Evolutionary conservation across 2,888 invertebrate species (phyloP), one percentile per base, ranked within the genome.

Genomic region (Cinara cedri): DNA sequence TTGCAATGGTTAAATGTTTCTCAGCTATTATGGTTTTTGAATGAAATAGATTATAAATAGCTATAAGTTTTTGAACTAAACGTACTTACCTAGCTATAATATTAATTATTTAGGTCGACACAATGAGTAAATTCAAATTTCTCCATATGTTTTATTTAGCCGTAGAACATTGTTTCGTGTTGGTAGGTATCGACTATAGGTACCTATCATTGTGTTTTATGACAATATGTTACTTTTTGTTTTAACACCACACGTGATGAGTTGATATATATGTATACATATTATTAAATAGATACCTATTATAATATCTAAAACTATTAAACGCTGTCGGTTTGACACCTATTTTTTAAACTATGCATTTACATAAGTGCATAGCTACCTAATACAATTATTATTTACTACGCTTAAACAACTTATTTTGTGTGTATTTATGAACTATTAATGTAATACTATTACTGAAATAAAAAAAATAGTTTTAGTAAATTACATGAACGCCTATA

Each of bases 101-200:
- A 26, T 60, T 60, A 24, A 60, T 34, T 10, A 60, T 60, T 60
- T 26, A 60, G 60, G 26, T 60, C 26, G 26, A 60, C 26, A 26
- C 3, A 16, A 16, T 10, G 24, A 60, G 26, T 26, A 26, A 9
- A 60, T 60, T 1, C 26, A 26, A 34, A 34, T 60, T 26, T 26
- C 26, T 60, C 16, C 16, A 26, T 24, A 60, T 26, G 21, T 60
- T 60, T 60, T 34, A 34, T n/a, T n/a, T n/a, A 34, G 6, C 3
- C 34, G 6, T 6, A 34, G 34, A 34, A 34, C 34, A n/a, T n/a
- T n/a, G 34, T 34, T 34, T 34, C 34, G 34, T 34, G 6, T 34
- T 34, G 34, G 34, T 34, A 34, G 34, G 34, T n/a, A 26, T 13
- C 14, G 14, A 3, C 55, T 21, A 1, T 10, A 54, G 16, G 51